Base-by-base conservation (phyloP, 2,113 vertebrate genomes). In the Hystrix cristata region DNA sequence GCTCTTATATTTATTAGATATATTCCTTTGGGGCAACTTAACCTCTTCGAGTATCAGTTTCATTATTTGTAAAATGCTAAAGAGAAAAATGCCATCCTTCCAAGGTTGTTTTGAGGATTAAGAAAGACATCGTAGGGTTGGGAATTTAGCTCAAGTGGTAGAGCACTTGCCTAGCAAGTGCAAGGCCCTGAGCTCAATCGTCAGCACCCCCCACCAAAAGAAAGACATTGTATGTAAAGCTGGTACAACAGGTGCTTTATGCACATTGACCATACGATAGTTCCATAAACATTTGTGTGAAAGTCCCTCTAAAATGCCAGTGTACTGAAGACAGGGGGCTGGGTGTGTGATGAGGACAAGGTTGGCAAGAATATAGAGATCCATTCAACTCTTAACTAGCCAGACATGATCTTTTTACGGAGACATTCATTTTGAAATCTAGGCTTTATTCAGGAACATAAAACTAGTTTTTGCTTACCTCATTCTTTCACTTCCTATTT, bases 31-130 rank as follows among this genome's bases (percentile, higher is more conserved):
- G 3, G 46, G 29, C 3, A 59, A 19, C 6, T 83, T 71, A 93
- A 76, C 16, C 3, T 59, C 31, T 79, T 46, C 69, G 57, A 74
- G 12, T 59, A 11, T 95, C 38, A 29, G 43, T 53, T 87, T 83
- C 31, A 48, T 92, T 87, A 83, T 65, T 78, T 83, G 12, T 83
- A 79, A 92, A 94, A 87, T 93, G 19, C n/a, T 8, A 76, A 87
- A 48, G 69, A 84, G 31, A 84, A 80, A 93, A 91, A 74, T 74
- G 12, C 4, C 10, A 80, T 74, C 38, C 6, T 88, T 74, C 11
- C 13, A 48, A 38, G 15, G 9, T 72, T 84, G 29, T 83, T 84
- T 72, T 79, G 72, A 88, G 62, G 11, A 62, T 79, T 79, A 8
- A 72, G 57, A 65, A 91, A 76, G 14, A 25, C 27, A 38, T 14